A percentile compares a stretch with the other conserved stretches of the same genome.
phyloP scores from a whole-genome alignment of 2,797 vertebrate genomes.

The Ateles fusciceps region DNA sequence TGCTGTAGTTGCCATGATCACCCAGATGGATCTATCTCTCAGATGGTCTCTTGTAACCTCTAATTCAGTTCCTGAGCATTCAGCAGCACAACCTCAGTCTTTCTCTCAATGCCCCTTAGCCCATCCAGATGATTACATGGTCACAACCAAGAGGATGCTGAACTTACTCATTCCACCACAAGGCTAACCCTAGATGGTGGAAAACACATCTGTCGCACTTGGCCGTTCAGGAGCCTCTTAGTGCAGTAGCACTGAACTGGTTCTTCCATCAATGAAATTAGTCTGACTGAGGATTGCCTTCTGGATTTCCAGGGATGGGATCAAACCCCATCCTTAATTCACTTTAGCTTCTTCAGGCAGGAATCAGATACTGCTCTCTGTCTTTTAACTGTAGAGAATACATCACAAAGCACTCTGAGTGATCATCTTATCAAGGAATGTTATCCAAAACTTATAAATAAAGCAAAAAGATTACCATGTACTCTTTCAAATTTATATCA shows the following conservation, averaged over 20 bases:
- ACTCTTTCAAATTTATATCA: background rate
- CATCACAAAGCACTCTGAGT: background rate
- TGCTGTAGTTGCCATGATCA: background rate
- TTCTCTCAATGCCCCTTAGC: background rate
- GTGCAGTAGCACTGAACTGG: background rate
- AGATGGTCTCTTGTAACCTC: background rate
- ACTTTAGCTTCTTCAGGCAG: background rate
- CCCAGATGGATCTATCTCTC: background rate
- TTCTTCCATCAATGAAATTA: background rate
- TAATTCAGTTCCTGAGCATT: background rate
- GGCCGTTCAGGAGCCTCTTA: background rate
- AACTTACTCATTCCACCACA: background rate
- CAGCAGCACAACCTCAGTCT: background rate
- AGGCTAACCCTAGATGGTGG: background rate
- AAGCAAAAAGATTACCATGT: background rate
- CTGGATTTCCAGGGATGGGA: too few species aligned
- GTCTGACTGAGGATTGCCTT: background rate
- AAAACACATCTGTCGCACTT: background rate
- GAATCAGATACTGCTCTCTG: background rate
- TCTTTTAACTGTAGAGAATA: background rate
- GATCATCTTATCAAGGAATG: background rate
- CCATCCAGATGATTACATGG: background rate
- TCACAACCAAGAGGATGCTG: background rate
- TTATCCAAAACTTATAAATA: background rate
- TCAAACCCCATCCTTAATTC: background rate